Conservation (phyloP, 2,888 invertebrate genomes). For the Apantesis nais region DNA sequence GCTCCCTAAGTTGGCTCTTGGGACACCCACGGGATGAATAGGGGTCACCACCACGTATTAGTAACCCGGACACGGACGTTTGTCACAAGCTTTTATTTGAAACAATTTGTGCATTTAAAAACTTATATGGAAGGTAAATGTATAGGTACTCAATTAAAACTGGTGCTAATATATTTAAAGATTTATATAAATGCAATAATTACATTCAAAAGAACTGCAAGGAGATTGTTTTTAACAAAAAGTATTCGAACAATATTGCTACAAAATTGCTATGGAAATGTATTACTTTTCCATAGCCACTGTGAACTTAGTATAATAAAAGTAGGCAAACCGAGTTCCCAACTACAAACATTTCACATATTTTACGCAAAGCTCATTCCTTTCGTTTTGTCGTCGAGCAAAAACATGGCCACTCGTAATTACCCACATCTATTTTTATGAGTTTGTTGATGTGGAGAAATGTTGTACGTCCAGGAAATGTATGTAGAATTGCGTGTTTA, state of each 20-base stretch:
- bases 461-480: conserved; percentile 31
- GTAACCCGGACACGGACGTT: too few species aligned
- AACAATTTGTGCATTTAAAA: neutral
- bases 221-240: neutral
- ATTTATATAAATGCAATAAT: neutral
- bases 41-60: too few species aligned
- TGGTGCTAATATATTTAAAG: neutral
- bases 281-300: conserved; percentile 2
- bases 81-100: too few species aligned
- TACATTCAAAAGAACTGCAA: neutral
- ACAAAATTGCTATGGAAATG: conserved; percentile 9
- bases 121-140: neutral
- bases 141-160: neutral
- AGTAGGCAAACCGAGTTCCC: conserved; percentile 19
- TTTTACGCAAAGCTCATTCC: conserved; percentile 33
- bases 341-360: conserved; percentile 31
- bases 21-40: too few species aligned
- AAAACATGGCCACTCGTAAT: conserved; percentile 40
- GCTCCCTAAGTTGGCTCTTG: too few species aligned
- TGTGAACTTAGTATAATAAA: conserved; percentile 9
- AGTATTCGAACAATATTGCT: neutral
- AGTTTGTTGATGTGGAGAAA: conserved; percentile 46
- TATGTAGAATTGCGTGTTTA: conserved; percentile 17
- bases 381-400: conserved; percentile 40
- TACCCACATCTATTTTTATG: conserved; percentile 49